Evolutionary conservation across 2,797 vertebrate species (phyloP).

Genomic region (Onychomys arenicola): DNA sequence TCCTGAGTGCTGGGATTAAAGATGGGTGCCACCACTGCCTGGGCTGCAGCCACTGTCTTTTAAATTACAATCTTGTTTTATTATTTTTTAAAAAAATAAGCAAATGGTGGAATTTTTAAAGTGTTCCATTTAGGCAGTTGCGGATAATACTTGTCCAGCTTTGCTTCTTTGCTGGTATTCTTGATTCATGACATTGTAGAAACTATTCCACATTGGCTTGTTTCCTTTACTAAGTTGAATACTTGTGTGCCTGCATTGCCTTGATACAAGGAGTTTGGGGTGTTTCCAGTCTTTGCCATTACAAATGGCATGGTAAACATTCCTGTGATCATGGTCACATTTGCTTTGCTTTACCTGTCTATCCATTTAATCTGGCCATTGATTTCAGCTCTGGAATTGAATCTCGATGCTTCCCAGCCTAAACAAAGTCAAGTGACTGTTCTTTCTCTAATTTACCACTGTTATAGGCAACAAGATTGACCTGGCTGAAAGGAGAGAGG

Average conservation of each 20-base stretch:
- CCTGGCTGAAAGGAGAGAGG: constrained; percentile 97
- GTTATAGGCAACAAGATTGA: constrained; percentile 98
- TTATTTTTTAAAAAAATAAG: constrained; percentile 48
- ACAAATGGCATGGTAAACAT: constrained; percentile 11
- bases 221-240: background rate
- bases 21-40: background rate
- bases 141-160: background rate
- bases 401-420: background rate
- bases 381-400: constrained; percentile 9
- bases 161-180: constrained; percentile 12
- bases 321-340: background rate
- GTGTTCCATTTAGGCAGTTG: background rate
- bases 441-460: constrained; percentile 66
- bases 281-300: constrained; percentile 46
- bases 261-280: constrained; percentile 9
- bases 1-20: background rate
- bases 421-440: constrained; percentile 41
- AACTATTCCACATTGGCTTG: background rate
- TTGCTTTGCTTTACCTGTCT: constrained; percentile 7
- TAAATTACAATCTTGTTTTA: constrained; percentile 57
- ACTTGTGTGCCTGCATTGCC: background rate
- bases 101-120: background rate
- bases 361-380: background rate
- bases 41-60: constrained; percentile 50
- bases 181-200: background rate